Base-by-base conservation (phyloP, 1,140 invertebrate species). In the Hyposmocoma kahamanoa region DNA sequence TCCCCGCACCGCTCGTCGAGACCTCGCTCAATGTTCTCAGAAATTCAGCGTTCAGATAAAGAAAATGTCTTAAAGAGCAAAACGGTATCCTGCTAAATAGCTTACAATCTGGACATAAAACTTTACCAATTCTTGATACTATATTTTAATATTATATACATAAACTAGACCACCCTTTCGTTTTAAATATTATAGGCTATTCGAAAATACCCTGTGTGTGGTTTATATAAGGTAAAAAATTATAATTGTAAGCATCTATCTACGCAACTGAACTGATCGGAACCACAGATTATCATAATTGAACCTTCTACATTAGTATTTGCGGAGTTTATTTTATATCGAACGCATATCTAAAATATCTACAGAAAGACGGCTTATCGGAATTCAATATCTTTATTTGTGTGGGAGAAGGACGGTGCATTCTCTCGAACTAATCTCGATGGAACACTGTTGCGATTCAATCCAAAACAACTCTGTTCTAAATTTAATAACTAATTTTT, bases 341-440 rank as follows among this genome's bases (percentile, higher is more conserved):
- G 52, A 44, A 56, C n/a, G 39, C 52, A 55, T 59, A 66, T 62
- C 58, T 56, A 63, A 59, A 51, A 57, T 52, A 42, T 63, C 46
- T 62, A n/a, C 67, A 73, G 53, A 77, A 67, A 72, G 68, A 76
- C 51, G 60, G 57, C 57, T 80, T 80, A 82, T 82, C 78, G 69
- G 73, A 77, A 80, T 80, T 72, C 76, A 76, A 83, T 80, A 83
- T 83, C 76, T 82, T 80, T 78, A 83, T 77, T 77, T 68, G 68
- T 58, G 67, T 67, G 64, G 64, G 73, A 83, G 68, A 79, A 76
- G 76, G 75, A 82, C 65, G 67, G 64, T 72, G 66, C 53, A 64
- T 62, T 68, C 60, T 59, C 63, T 61, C 55, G 52, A n/a, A 68
- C 65, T 82, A 80, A 82, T 80, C 72, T 73, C 62, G 72, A 74